phyloP scores from a whole-genome alignment of 1,140 invertebrate genomes.

The Cyrtorhinus lividipennis region DNA sequence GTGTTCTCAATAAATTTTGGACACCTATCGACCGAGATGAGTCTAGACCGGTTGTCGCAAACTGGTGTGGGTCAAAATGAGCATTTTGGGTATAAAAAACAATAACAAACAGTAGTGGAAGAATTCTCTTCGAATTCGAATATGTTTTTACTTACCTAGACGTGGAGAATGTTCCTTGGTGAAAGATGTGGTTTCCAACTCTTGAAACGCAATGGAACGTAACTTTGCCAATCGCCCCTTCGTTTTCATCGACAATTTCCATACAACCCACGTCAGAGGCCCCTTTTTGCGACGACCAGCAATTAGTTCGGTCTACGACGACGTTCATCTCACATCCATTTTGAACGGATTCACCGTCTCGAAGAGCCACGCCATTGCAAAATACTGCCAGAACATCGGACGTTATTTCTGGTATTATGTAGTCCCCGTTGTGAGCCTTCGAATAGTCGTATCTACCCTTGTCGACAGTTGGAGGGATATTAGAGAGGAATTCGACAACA shows the following conservation, averaged over 20 bases:
- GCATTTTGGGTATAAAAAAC: too few relatives aligned
- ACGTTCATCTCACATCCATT: constrained; percentile 29
- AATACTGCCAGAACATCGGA: constrained; percentile 45
- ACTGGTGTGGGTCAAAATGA: too few relatives aligned
- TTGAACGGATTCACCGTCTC: constrained; percentile 20
- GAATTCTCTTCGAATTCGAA: too few relatives aligned
- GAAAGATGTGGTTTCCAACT: constrained; percentile 54
- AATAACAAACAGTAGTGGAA: too few relatives aligned
- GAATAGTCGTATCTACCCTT: constrained; percentile 50
- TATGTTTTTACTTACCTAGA: constrained; percentile 15
- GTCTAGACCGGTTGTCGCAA: too few relatives aligned
- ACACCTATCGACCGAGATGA: too few relatives aligned
- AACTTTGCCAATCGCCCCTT: constrained; percentile 21
- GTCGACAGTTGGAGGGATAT: constrained; percentile 44
- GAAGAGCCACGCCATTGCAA: constrained; percentile 37
- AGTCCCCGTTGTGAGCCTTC: constrained; percentile 24
- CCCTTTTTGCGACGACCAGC: constrained; percentile 41
- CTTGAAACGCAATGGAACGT: constrained; percentile 46
- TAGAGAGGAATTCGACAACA: constrained; percentile 18
- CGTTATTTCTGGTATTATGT: constrained; percentile 14
- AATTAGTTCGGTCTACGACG: constrained; percentile 56
- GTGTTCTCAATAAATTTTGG: too few relatives aligned
- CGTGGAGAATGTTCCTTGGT: constrained; percentile 39
- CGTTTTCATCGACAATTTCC: background rate
- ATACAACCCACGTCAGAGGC: constrained; percentile 9